Evolutionary conservation across 2,888 invertebrate genomes (phyloP).

Genomic region (Arge pagana): DNA sequence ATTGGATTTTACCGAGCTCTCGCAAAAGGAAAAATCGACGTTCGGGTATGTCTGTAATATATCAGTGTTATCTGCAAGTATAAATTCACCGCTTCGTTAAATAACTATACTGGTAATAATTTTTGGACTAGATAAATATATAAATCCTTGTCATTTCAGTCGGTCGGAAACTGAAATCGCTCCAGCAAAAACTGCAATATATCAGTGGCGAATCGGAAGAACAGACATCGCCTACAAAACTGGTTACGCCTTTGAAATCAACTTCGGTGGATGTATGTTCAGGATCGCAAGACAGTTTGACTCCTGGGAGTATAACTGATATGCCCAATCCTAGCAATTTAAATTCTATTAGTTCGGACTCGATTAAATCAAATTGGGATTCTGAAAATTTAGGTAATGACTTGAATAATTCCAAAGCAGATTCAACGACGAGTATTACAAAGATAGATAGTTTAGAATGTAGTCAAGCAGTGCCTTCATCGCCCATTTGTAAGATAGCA

Average conservation of each 20-base stretch:
- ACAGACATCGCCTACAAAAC: not conserved
- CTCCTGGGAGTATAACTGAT: too few species aligned
- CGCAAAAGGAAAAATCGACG: slow-evolving; percentile 54
- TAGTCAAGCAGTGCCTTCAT: slow-evolving; percentile 18
- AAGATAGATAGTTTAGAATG: slow-evolving; percentile 7
- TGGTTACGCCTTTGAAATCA: not conserved
- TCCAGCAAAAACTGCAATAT: slow-evolving; percentile 39
- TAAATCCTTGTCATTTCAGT: slow-evolving; percentile 39
- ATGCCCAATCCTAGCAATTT: too few species aligned
- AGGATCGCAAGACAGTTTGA: too few species aligned
- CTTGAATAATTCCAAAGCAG: not conserved
- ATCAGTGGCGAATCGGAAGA: slow-evolving; percentile 27
- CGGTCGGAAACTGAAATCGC: slow-evolving; percentile 43
- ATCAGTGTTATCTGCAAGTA: not conserved
- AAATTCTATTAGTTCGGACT: too few species aligned
- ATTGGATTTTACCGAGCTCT: slow-evolving; percentile 53
- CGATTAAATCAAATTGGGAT: not conserved
- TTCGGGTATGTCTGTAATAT: slow-evolving; percentile 38
- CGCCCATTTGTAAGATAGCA: slow-evolving; percentile 8
- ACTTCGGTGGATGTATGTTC: not conserved
- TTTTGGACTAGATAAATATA: too few species aligned
- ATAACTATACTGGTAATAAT: not conserved
- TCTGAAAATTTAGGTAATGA: not conserved
- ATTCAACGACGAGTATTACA: too few species aligned
- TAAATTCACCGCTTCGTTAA: not conserved